Conservation (phyloP, 2,113 vertebrate species). For the Gavia stellata region DNA sequence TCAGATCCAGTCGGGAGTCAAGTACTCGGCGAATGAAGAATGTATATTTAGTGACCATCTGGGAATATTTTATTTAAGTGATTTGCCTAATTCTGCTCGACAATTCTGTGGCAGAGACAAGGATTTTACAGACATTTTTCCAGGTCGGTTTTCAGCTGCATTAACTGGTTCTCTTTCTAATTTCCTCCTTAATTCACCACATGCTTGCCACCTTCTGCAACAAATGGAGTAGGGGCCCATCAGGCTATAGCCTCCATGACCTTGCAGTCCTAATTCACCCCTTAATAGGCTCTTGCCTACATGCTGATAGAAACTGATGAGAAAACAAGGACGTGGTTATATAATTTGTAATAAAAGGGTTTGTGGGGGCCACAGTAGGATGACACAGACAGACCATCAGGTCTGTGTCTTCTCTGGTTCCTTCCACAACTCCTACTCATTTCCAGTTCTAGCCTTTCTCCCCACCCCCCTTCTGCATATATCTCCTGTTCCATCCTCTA, state of each 20-base stretch:
- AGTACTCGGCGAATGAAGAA: neutral
- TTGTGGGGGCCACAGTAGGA: neutral
- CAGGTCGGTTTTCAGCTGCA: neutral
- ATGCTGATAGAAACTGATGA: neutral
- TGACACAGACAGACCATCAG: neutral
- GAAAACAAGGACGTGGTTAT: neutral
- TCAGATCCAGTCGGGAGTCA: neutral
- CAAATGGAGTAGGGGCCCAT: neutral
- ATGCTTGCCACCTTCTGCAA: neutral
- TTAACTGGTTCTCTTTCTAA: neutral
- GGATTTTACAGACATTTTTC: neutral
- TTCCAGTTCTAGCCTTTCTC: neutral
- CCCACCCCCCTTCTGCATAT: neutral
- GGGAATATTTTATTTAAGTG: neutral
- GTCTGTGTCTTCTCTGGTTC: neutral
- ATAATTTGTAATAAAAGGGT: neutral
- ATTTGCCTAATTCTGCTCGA: neutral
- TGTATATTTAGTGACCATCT: neutral
- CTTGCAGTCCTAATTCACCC: neutral
- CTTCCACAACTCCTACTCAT: neutral
- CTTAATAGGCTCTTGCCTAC: neutral
- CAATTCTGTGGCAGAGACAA: neutral
- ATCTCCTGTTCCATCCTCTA: neutral
- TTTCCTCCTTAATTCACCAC: neutral
- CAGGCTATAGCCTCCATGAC: neutral